Evolutionary conservation across 2,888 invertebrate species (phyloP).

Genomic region (Andrena bucephala): DNA sequence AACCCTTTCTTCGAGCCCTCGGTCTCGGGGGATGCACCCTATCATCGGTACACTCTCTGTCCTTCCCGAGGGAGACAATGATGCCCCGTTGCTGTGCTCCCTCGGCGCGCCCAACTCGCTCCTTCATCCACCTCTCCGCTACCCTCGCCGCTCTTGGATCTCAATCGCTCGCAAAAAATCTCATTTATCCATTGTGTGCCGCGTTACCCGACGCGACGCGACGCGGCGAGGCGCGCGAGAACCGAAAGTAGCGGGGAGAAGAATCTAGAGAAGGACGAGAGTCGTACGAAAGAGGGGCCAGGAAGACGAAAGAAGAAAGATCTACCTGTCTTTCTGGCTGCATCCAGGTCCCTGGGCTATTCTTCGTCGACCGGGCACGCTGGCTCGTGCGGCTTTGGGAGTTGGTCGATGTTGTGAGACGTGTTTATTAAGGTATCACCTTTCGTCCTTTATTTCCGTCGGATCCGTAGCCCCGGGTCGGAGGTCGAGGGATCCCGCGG

Average conservation of each 20-base stretch:
- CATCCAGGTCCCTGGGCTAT: constrained; percentile 33
- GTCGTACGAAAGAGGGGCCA: constrained; percentile 16
- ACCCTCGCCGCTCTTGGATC: constrained; percentile 76
- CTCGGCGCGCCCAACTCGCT: constrained; percentile 53
- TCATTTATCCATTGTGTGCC: constrained; percentile 83
- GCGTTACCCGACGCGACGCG: constrained; percentile 70
- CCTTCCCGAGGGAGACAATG: constrained; percentile 81
- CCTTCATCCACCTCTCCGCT: constrained; percentile 48
- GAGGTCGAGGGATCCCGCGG: constrained; percentile 40
- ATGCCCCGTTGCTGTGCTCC: constrained; percentile 70
- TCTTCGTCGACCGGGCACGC: constrained; percentile 36
- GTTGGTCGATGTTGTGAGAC: constrained; percentile 72
- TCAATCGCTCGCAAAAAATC: constrained; percentile 84
- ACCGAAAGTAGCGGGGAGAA: constrained; percentile 39
- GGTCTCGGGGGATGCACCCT: constrained; percentile 82
- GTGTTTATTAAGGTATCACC: constrained; percentile 77
- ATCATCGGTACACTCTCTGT: constrained; percentile 81
- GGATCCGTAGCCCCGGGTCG: constrained; percentile 43
- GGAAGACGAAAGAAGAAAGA: constrained; percentile 18
- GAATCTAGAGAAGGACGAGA: constrained; percentile 24
- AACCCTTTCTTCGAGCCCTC: constrained; percentile 80
- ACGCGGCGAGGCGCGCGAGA: constrained; percentile 18
- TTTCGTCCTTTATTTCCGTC: constrained; percentile 40
- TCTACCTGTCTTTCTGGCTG: constrained; percentile 40
- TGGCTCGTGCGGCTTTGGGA: constrained; percentile 79